Evolutionary conservation across 2,797 vertebrate genomes (phyloP).

Genomic region (Darevskia nairensis): DNA sequence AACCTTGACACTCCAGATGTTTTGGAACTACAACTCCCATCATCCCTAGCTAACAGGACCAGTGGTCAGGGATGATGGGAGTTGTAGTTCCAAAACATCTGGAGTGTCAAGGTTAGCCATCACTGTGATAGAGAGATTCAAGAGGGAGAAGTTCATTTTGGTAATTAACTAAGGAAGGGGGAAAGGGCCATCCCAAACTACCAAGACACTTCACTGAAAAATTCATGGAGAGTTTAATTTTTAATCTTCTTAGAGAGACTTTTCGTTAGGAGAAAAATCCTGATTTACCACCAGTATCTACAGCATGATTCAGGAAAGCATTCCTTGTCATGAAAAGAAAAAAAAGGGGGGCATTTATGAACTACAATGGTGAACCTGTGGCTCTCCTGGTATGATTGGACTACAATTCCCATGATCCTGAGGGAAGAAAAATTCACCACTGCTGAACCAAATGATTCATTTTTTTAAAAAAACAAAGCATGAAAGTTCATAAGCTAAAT

Average conservation of each 20-base stretch:
- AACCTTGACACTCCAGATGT: too few species aligned
- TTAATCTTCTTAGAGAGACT: slow-evolving; percentile 35
- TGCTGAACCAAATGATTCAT: too few species aligned
- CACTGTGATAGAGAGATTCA: slow-evolving; percentile 20
- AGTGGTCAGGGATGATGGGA: too few species aligned
- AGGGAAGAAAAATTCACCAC: too few species aligned
- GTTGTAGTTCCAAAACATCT: too few species aligned
- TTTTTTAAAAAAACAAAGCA: too few species aligned
- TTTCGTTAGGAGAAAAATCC: slow-evolving; percentile 10
- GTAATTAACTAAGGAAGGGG: slow-evolving; percentile 43
- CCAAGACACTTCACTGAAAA: slow-evolving; percentile 24
- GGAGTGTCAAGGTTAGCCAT: too few species aligned
- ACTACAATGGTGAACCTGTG: background rate
- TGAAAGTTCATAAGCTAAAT: background rate
- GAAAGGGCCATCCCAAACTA: slow-evolving; percentile 18
- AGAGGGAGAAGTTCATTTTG: slow-evolving; percentile 54
- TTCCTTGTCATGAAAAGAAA: background rate
- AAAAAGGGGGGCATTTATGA: background rate
- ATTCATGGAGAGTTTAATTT: slow-evolving; percentile 28
- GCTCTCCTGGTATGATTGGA: too few species aligned
- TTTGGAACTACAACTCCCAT: too few species aligned
- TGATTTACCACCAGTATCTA: slow-evolving; percentile 4
- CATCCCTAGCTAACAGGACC: too few species aligned
- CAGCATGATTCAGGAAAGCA: slow-evolving; percentile 39
- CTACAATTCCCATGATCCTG: too few species aligned